phyloP scores from a whole-genome alignment of 2,888 invertebrate species.

The Plemyria rubiginata region DNA sequence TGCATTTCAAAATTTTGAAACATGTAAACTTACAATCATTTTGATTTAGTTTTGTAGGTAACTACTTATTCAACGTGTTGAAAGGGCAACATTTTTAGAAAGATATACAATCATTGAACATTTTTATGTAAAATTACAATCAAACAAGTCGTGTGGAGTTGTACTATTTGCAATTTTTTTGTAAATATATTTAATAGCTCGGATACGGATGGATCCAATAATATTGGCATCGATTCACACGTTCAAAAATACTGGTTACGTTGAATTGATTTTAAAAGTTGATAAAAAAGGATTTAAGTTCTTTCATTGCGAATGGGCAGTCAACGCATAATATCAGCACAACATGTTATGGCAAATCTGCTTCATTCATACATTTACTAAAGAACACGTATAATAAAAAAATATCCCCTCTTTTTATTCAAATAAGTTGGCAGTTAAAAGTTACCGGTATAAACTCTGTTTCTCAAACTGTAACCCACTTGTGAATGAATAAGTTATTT shows the following conservation, averaged over 20 bases:
- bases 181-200: too few species aligned
- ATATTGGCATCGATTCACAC: not conserved
- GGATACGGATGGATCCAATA: too few species aligned
- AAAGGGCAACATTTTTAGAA: too few species aligned
- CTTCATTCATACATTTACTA: constrained; percentile 21
- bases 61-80: too few species aligned
- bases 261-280: not conserved
- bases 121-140: too few species aligned
- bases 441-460: constrained; percentile 32
- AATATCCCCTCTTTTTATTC: constrained; percentile 40
- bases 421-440: constrained; percentile 47
- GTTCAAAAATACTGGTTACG: not conserved
- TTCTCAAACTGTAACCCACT: constrained; percentile 45
- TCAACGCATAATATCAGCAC: constrained; percentile 12
- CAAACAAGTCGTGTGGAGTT: too few species aligned
- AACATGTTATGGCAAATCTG: constrained; percentile 13
- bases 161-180: too few species aligned
- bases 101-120: too few species aligned
- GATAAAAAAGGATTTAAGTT: not conserved
- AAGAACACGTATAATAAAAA: constrained; percentile 10
- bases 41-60: too few species aligned
- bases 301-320: constrained; percentile 5
- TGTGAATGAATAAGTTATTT: constrained; percentile 16
- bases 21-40: too few species aligned
- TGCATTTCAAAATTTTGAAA: too few species aligned